Evolutionary conservation across 2,113 vertebrate species (phyloP).

Genomic region (Entomyzon cyanotis): DNA sequence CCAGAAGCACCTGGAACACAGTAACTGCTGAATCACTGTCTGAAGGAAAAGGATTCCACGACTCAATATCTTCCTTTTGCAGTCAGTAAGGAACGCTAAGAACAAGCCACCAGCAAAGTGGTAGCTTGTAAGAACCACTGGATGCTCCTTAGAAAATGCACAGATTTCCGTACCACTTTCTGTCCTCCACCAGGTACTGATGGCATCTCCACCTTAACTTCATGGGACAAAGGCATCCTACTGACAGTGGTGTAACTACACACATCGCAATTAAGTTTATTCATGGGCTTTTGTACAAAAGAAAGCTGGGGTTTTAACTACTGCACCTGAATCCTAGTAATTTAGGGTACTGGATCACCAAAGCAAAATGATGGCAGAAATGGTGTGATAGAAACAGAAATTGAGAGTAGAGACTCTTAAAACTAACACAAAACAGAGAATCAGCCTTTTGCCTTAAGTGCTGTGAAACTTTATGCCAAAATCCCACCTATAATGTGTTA

Average conservation of each 20-base stretch:
- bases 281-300: background rate
- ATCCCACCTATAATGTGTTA: background rate
- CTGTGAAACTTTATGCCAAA: background rate
- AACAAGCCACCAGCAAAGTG: background rate
- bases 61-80: background rate
- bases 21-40: background rate
- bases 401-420: background rate
- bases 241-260: background rate
- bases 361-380: background rate
- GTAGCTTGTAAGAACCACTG: background rate
- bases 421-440: background rate
- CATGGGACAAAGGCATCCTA: background rate
- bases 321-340: background rate
- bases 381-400: background rate
- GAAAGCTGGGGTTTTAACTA: background rate
- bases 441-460: background rate
- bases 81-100: background rate
- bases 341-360: background rate
- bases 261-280: background rate
- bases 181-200: background rate
- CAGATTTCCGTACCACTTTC: background rate
- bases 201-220: background rate
- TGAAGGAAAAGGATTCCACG: background rate
- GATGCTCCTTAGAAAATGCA: background rate
- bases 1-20: background rate